Evolutionary conservation across 2,888 invertebrate genomes (phyloP), one percentile per base, ranked within the genome.

Genomic region (Phorcus lineatus): DNA sequence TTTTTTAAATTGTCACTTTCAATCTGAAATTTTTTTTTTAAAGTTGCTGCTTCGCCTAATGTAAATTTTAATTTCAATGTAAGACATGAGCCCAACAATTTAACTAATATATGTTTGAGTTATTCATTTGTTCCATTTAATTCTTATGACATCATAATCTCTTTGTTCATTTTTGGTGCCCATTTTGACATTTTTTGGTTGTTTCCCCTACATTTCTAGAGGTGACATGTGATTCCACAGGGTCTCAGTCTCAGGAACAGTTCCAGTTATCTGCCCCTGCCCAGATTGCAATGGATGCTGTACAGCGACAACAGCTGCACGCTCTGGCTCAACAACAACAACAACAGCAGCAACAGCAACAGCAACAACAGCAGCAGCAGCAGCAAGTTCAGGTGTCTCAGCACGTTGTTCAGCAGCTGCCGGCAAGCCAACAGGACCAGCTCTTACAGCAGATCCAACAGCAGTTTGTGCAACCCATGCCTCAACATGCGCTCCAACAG

Each of bases 281-380:
- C 9, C 82, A 80, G 40, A 31, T 78, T 36, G 78, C 74, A 17
- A 36, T 82, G 62, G 80, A 82, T 31, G 76, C 82, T 53, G 79
- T 81, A 17, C 86, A 85, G 80, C 94, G 94, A 88, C 95, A 94
- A 92, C 94, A 93, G 85, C 82, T 88, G 53, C 88, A 88, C 81
- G 85, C 84, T 53, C 81, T 90, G n/a, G 55, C 74, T 36, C 81
- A 80, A 31, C 85, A 91, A 80, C 89, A 90, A 81, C 91, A 90
- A 70, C 88, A 87, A 47, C 88, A 88, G 52, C 88, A 89, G 82
- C 36, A 81, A 47, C 88, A 87, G 52, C 88, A 88, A n/a, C 89
- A 90, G 82, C 91, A 90, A 70, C 88, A 87, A 47, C 88, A 88
- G 52, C 88, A 89, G 82, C 36, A 81, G 52, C 88, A 87, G 52